Base-by-base conservation (phyloP, 2,113 vertebrate species). In the Hymenochirus boettgeri region DNA sequence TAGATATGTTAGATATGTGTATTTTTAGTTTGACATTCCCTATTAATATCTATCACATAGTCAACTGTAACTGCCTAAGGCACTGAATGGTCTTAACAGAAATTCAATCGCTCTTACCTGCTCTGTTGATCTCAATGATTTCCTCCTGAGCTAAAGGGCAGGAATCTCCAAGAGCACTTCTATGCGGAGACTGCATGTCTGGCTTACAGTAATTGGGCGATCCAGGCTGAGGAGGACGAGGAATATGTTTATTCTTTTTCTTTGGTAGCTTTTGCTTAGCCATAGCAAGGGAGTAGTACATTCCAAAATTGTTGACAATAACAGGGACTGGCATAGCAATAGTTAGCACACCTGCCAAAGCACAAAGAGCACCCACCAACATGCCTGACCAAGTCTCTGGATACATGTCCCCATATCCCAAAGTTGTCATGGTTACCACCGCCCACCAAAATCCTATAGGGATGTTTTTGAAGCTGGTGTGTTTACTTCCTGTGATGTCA, bases 381-480 rank as follows among this genome's bases (percentile, higher is more conserved):
- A 97, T 98, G 3, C 95, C 95, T 0, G 94, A 97, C 95, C 95
- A 98, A 0, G 95, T 97, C 81, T 91, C 88, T 17, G 95, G 95
- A 69, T 95, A 98, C 95, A 98, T 98, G 65, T 97, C 95, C 1
- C 95, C 95, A 7, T 97, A 98, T 1, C 95, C 95, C 81, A 97
- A 57, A 0, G 95, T 97, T 0, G 95, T 98, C 95, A 98, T 98
- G 73, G 95, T 98, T 1, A 98, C 95, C 69, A 98, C 95, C 0
- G 94, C 95, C 95, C 95, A 98, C 95, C 95, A 98, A 71, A 98
- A 98, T 1, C 95, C 95, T 18, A 98, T 96, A 69, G 95, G 95
- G 80, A 98, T 98, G 85, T 98, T 97, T 72, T 96, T 98, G 72
- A 98, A 98, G 72, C 84, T 85, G 7, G 95, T 97, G 76, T 97